These are phyloP conservation scores for Leiothrix lutea DNA, from an alignment of 2,113 vertebrate genomes.

Conservation along the genomic window DNA sequence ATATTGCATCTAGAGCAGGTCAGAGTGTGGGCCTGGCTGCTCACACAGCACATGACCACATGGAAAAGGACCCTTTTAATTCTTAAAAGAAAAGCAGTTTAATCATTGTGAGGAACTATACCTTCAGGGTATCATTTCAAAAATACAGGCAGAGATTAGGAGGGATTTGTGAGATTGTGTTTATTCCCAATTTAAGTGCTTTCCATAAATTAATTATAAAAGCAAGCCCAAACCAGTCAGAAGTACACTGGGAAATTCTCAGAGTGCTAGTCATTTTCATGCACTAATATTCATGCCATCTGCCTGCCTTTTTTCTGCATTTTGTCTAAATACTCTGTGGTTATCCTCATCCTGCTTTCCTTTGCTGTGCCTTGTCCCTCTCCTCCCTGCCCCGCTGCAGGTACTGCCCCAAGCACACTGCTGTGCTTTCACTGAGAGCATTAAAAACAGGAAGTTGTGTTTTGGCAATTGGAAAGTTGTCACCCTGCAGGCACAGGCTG, in stretches of 20 bases:
- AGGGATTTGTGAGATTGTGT: constrained; percentile 66
- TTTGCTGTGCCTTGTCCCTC: neutral
- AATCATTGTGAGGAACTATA: constrained; percentile 59
- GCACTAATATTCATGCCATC: constrained; percentile 69
- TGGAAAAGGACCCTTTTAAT: constrained; percentile 17
- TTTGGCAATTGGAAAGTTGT: neutral
- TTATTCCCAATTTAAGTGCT: constrained; percentile 69
- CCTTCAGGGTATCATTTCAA: constrained; percentile 47
- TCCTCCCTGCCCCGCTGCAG: neutral
- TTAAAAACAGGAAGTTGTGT: neutral
- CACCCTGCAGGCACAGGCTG: rapidly evolving
- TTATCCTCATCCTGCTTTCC: neutral
- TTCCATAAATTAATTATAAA: constrained; percentile 74
- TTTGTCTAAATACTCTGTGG: neutral
- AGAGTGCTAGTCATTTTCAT: constrained; percentile 67
- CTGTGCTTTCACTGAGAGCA: neutral
- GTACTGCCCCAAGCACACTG: neutral
- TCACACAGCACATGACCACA: neutral
- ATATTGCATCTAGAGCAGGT: neutral
- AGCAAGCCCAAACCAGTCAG: constrained; percentile 54
- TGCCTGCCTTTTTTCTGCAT: constrained; percentile 22
- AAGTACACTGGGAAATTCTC: constrained; percentile 68
- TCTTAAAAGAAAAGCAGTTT: constrained; percentile 56
- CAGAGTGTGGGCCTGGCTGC: neutral
- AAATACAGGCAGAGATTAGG: constrained; percentile 62